phyloP scores from a whole-genome alignment of 2,797 vertebrate species.

The Sphenodon punctatus region DNA sequence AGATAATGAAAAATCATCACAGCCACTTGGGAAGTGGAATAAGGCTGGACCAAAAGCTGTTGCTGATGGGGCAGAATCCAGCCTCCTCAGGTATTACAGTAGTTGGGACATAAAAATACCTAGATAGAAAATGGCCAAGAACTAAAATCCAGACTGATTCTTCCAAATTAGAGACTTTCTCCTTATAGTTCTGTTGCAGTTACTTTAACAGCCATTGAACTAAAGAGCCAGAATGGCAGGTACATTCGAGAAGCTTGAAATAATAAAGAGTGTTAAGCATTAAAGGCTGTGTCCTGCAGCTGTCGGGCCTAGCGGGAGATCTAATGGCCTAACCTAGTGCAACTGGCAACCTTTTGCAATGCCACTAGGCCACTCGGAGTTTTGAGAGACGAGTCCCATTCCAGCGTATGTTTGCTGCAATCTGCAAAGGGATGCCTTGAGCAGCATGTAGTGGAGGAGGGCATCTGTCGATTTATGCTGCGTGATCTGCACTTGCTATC shows the following conservation, averaged over 20 bases:
- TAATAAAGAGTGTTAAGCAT: too few relatives aligned
- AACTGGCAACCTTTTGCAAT: background rate
- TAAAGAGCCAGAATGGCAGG: background rate
- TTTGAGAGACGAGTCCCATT: background rate
- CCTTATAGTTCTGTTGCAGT: background rate
- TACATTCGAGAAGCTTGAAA: too few relatives aligned
- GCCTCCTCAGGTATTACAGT: background rate
- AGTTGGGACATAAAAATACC: background rate
- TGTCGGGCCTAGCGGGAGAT: too few relatives aligned
- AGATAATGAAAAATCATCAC: background rate
- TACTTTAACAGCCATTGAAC: background rate
- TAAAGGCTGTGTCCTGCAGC: too few relatives aligned
- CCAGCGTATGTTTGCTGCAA: background rate
- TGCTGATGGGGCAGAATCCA: background rate
- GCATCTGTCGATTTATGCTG: background rate
- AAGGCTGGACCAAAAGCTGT: background rate
- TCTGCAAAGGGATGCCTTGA: background rate
- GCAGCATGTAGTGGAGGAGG: background rate
- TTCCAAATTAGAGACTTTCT: background rate
- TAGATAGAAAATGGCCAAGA: background rate
- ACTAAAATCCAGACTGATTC: background rate
- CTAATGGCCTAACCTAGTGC: background rate
- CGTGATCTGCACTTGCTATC: background rate
- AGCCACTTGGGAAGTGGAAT: background rate
- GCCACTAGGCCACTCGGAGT: fast-evolving